Conservation (phyloP, 1,140 invertebrate species). For the Musca vetustissima region DNA sequence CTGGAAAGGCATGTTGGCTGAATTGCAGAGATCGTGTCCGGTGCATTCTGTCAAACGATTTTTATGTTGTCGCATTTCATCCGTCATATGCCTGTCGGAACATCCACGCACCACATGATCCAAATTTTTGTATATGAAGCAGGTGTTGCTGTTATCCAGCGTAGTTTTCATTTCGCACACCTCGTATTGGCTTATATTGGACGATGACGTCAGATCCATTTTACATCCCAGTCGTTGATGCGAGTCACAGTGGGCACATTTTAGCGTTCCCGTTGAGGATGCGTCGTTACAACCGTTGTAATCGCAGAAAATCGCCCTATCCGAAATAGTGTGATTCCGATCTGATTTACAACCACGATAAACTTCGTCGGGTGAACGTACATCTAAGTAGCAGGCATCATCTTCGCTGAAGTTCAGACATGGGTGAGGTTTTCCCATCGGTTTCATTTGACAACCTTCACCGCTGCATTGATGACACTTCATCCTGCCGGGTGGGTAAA, state of each 20-base stretch:
- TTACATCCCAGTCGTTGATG: constrained; percentile 38
- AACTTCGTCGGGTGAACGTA: constrained; percentile 26
- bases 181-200: constrained; percentile 41
- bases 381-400: constrained; percentile 45
- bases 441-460: constrained; percentile 32
- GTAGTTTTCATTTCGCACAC: constrained; percentile 36
- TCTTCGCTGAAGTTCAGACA: constrained; percentile 41
- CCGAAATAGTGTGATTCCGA: constrained; percentile 37
- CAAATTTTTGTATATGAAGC: constrained; percentile 36
- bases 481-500: constrained; percentile 47
- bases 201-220: constrained; percentile 40
- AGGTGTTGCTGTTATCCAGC: constrained; percentile 34
- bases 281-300: constrained; percentile 44
- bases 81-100: constrained; percentile 30
- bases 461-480: constrained; percentile 49
- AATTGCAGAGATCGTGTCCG: constrained; percentile 37
- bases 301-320: constrained; percentile 34
- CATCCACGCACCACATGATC: constrained; percentile 44
- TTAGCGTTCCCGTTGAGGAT: constrained; percentile 32
- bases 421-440: constrained; percentile 34
- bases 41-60: constrained; percentile 33
- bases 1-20: constrained; percentile 35
- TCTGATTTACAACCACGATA: constrained; percentile 46
- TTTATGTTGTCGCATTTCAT: constrained; percentile 28
- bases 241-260: constrained; percentile 42